Conservation (phyloP, 2,797 vertebrate genomes). For the Malurus splendens region DNA sequence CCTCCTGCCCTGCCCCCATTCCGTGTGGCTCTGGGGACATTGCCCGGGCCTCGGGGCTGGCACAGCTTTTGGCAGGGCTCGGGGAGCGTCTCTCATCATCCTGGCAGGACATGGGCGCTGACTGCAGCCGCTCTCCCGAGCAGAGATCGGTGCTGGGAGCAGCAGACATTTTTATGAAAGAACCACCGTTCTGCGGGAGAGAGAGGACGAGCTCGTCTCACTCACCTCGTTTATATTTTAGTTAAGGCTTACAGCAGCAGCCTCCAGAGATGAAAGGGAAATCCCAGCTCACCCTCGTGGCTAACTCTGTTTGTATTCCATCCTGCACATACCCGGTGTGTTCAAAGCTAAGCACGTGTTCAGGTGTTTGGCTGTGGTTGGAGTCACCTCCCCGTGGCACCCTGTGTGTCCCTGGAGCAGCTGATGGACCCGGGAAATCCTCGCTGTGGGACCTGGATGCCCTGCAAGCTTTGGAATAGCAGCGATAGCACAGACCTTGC, state of each 20-base stretch:
- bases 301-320: background rate
- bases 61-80: background rate
- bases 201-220: background rate
- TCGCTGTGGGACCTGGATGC: background rate
- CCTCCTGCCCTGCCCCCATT: background rate
- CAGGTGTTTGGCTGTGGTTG: background rate
- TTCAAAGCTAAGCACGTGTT: background rate
- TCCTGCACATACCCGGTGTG: background rate
- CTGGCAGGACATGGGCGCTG: background rate
- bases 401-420: fast-evolving
- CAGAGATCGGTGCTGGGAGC: background rate
- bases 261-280: background rate
- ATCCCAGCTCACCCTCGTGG: background rate
- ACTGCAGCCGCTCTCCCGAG: background rate
- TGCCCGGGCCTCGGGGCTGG: background rate
- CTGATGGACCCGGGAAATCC: background rate
- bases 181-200: background rate
- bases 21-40: fast-evolving
- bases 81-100: background rate
- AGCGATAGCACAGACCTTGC: background rate
- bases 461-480: background rate
- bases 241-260: background rate
- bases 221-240: background rate
- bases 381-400: background rate
- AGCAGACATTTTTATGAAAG: background rate